phyloP scores from a whole-genome alignment of 2,888 invertebrate species.

The Spodoptera littoralis region DNA sequence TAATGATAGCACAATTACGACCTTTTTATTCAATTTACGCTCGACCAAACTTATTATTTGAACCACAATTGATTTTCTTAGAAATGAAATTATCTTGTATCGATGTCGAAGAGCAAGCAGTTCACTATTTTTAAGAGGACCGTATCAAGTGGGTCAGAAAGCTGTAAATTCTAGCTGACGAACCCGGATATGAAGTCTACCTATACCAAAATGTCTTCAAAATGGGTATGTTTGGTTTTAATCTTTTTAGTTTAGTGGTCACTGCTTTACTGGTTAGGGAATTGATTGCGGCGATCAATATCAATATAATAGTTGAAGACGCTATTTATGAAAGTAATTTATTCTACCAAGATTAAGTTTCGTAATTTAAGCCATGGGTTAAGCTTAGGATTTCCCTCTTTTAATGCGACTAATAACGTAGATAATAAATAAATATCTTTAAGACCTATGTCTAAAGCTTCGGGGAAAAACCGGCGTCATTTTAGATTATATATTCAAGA shows the following conservation, averaged over 20 bases:
- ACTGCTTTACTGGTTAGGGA: not conserved
- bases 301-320: not conserved
- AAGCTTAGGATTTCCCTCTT: no score
- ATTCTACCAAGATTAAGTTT: no score
- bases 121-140: conserved; percentile 32
- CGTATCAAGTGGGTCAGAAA: conserved; percentile 41
- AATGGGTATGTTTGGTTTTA: conserved; percentile 2
- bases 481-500: not conserved
- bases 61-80: not conserved
- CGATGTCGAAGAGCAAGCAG: conserved; percentile 22
- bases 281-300: not conserved
- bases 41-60: not conserved
- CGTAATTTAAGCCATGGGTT: no score
- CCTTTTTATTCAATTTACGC: not conserved
- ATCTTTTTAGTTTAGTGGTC: not conserved
- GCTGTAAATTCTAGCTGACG: conserved; percentile 34
- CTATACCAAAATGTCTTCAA: conserved; percentile 1
- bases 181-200: conserved; percentile 41
- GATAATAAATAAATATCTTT: no score
- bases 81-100: not conserved
- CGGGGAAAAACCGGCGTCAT: no score
- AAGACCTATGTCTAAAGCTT: no score
- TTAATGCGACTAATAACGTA: no score
- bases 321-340: no score
- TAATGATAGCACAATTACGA: not conserved